Evolutionary conservation across 2,113 vertebrate genomes (phyloP).

Genomic region (Lepisosteus osseus): DNA sequence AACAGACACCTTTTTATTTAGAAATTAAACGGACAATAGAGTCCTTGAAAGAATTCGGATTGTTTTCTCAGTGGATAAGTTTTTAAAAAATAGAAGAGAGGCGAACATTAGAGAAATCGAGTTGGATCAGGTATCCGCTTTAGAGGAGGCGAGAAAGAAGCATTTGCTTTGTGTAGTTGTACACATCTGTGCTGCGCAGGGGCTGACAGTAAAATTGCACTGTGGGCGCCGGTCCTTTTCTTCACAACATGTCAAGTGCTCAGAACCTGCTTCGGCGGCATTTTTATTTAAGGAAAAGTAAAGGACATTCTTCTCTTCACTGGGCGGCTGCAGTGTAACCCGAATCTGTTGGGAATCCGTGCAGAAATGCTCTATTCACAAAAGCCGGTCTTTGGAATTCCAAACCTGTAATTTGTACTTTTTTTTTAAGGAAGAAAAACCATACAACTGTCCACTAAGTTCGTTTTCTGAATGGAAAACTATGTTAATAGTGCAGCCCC

Average conservation of each 20-base stretch:
- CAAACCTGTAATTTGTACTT: constrained; percentile 46
- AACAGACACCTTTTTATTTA: too few relatives aligned
- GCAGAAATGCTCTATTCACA: constrained; percentile 49
- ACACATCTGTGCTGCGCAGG: background rate
- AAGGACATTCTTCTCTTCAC: constrained; percentile 22
- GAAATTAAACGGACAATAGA: too few relatives aligned
- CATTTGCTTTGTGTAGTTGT: background rate
- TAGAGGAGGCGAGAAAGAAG: background rate
- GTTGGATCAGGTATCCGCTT: constrained; percentile 8
- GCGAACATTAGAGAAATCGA: background rate
- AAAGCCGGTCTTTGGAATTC: constrained; percentile 41
- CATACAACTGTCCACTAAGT: background rate
- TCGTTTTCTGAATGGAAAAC: background rate
- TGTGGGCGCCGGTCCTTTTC: constrained; percentile 6
- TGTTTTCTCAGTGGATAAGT: too few relatives aligned
- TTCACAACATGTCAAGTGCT: constrained; percentile 13
- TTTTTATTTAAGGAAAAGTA: constrained; percentile 11
- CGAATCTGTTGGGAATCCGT: constrained; percentile 37
- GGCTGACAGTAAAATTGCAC: constrained; percentile 23
- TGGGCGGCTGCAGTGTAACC: constrained; percentile 36
- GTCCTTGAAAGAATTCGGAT: too few relatives aligned
- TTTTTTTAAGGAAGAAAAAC: background rate
- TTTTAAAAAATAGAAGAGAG: background rate
- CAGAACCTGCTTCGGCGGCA: background rate
- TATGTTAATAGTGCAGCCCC: background rate